Conservation (phyloP, 1,140 invertebrate genomes). For the Hylyphantes graminicola region DNA sequence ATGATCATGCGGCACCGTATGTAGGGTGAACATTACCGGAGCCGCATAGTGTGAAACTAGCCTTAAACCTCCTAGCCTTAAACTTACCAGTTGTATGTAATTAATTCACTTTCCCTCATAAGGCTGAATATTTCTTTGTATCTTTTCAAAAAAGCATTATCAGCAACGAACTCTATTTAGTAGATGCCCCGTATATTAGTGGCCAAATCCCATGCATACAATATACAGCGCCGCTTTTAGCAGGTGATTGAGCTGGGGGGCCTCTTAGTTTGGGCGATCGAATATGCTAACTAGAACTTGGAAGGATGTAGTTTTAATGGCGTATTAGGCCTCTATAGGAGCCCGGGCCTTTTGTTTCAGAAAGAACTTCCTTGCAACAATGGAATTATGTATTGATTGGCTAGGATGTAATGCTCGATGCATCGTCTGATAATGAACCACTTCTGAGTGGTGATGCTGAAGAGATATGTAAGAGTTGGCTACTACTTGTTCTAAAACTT, state of each 20-base stretch:
- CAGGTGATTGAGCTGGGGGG: constrained; percentile 27
- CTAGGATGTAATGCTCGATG: constrained; percentile 8
- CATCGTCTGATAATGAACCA: constrained; percentile 5
- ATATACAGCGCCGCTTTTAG: constrained; percentile 25
- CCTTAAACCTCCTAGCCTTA: no score
- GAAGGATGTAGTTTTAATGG: constrained; percentile 38
- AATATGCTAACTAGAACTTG: constrained; percentile 23
- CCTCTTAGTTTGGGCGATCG: not conserved
- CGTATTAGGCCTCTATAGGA: not conserved
- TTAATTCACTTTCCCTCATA: no score
- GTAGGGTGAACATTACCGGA: no score
- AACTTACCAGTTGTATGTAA: no score
- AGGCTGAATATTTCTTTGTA: no score
- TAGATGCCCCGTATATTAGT: constrained; percentile 12
- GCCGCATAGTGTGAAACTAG: no score
- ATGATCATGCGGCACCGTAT: no score
- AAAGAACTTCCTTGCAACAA: not conserved
- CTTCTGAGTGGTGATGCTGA: not conserved
- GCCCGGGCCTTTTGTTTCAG: no score
- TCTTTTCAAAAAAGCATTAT: not conserved
- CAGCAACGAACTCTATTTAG: constrained; percentile 32
- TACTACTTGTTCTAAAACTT: no score
- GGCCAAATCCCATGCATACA: constrained; percentile 7
- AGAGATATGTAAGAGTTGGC: no score
- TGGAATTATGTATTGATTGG: constrained; percentile 42